A percentile compares a stretch with the other conserved stretches of the same genome.
phyloP scores from a whole-genome alignment of 2,888 invertebrate genomes.

The Chelonus formosanus region DNA sequence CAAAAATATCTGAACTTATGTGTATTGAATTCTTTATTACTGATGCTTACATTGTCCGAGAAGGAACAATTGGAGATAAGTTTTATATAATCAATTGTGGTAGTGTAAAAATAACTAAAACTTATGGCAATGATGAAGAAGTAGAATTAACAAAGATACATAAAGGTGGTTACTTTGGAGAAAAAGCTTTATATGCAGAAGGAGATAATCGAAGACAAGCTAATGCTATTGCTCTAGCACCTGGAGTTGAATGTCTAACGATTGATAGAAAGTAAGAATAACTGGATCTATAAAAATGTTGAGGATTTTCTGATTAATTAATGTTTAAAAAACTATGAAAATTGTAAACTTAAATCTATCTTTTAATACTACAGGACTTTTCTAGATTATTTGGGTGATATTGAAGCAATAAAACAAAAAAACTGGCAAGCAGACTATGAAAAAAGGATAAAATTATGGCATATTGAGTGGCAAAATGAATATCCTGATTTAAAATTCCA shows the following conservation, averaged over 20 bases:
- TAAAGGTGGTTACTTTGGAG: constrained; percentile 87
- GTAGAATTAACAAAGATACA: constrained; percentile 74
- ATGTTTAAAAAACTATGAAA: not conserved
- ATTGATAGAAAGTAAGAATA: constrained; percentile 78
- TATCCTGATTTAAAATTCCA: constrained; percentile 75
- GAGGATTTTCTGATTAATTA: not conserved
- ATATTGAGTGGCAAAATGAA: constrained; percentile 56
- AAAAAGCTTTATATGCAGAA: constrained; percentile 85
- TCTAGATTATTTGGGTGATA: constrained; percentile 81
- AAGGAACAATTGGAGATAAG: constrained; percentile 85
- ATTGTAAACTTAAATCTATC: not conserved
- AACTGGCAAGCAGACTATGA: constrained; percentile 51
- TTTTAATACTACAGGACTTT: constrained; percentile 69
- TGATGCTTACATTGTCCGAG: constrained; percentile 79
- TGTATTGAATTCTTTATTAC: constrained; percentile 85
- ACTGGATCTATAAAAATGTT: not conserved
- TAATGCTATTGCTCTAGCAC: constrained; percentile 84
- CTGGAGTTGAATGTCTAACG: constrained; percentile 86
- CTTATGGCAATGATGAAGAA: constrained; percentile 66
- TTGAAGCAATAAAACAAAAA: constrained; percentile 72
- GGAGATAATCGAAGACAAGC: constrained; percentile 74
- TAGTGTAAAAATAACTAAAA: constrained; percentile 76
- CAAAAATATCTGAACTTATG: constrained; percentile 84
- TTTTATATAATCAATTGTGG: constrained; percentile 90
- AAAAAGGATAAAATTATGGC: constrained; percentile 37